Percentiles rank a stretch among this genome's conserved stretches.
These are phyloP conservation scores for Heliothis virescens DNA, from an alignment of 1,140 invertebrate species.

Conservation along the genomic window DNA sequence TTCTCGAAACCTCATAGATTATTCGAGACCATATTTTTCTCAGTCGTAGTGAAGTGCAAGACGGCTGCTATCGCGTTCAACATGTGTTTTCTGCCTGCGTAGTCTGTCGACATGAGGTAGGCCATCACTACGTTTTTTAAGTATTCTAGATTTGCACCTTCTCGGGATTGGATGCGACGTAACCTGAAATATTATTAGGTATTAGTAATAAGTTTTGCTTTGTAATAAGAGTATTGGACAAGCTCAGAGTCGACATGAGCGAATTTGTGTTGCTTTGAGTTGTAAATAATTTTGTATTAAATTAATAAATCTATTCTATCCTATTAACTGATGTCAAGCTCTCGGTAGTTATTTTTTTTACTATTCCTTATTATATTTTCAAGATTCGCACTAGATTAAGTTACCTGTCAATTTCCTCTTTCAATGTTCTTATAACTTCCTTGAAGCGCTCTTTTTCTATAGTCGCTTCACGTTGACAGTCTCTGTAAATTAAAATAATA, in stretches of 20 bases:
- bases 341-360: too few species aligned
- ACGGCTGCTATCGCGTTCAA: slow-evolving; percentile 95
- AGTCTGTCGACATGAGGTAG: slow-evolving; percentile 91
- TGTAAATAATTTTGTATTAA: too few species aligned
- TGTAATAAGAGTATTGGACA: too few species aligned
- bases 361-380: too few species aligned
- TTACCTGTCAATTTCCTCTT: slow-evolving; percentile 88
- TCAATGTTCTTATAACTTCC: slow-evolving; percentile 84
- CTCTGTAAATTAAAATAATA: slow-evolving; percentile 65
- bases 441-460: slow-evolving; percentile 85
- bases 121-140: slow-evolving; percentile 96
- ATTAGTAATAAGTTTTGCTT: too few species aligned
- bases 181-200: slow-evolving; percentile 87
- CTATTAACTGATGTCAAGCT: too few species aligned
- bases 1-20: slow-evolving; percentile 4
- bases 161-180: slow-evolving; percentile 91
- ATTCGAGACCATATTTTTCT: slow-evolving; percentile 80
- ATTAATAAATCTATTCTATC: too few species aligned
- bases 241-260: too few species aligned
- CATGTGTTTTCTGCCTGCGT: slow-evolving; percentile 92
- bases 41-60: slow-evolving; percentile 91
- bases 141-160: slow-evolving; percentile 95
- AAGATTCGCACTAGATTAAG: too few species aligned
- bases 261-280: too few species aligned
- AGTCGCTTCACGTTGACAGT: slow-evolving; percentile 81